Evolutionary conservation across 2,113 vertebrate species (phyloP).

Genomic region (Eonycteris spelaea): DNA sequence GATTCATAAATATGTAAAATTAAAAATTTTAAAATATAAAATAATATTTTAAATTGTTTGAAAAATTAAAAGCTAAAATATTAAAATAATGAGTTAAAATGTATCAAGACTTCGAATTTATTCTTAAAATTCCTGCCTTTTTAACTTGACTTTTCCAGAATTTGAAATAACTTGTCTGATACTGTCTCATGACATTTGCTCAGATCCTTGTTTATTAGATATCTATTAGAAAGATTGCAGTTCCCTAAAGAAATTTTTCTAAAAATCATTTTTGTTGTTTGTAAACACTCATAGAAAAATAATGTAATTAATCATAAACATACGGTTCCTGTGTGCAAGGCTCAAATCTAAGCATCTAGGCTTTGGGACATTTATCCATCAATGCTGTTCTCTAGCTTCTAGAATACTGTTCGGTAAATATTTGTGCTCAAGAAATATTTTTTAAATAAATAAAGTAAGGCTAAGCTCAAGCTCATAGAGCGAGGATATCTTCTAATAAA

Average conservation of each 20-base stretch:
- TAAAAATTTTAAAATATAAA: neutral
- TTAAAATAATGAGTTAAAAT: neutral
- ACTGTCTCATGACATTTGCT: neutral
- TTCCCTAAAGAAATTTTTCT: neutral
- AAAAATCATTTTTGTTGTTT: neutral
- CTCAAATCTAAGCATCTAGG: neutral
- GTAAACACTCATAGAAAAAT: neutral
- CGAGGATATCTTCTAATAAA: neutral
- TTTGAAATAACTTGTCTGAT: neutral
- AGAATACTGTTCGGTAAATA: neutral
- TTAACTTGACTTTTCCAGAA: neutral
- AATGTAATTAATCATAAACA: neutral
- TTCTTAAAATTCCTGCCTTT: neutral
- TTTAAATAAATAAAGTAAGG: neutral
- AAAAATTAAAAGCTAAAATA: neutral
- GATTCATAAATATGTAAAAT: neutral
- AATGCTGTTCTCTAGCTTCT: neutral
- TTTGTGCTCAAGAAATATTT: neutral
- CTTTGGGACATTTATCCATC: neutral
- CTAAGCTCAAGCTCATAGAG: neutral
- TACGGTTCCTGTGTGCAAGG: neutral
- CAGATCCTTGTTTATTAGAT: neutral
- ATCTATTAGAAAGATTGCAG: neutral
- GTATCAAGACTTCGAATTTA: neutral
- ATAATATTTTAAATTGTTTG: neutral